phyloP scores from a whole-genome alignment of 2,113 vertebrate species.

The Bubo scandiacus region DNA sequence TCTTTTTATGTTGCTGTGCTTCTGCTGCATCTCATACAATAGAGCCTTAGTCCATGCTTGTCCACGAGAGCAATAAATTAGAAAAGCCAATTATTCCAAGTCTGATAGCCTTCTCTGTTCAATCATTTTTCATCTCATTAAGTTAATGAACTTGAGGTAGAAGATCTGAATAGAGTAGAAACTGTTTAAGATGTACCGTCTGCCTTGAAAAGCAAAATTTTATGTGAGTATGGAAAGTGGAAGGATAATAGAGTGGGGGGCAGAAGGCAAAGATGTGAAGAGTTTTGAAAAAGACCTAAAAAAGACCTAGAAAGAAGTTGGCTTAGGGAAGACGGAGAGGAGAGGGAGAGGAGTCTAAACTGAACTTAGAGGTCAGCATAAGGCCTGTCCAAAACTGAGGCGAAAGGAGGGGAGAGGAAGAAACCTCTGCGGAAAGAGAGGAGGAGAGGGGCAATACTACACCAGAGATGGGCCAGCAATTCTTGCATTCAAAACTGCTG shows the following conservation, averaged over 20 bases:
- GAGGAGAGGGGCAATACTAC: background rate
- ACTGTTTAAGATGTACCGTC: background rate
- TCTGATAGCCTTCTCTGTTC: background rate
- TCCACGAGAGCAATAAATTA: constrained; percentile 28
- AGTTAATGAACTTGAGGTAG: constrained; percentile 47
- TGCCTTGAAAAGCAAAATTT: background rate
- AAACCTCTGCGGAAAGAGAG: background rate
- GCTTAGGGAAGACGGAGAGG: background rate
- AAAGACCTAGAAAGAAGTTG: background rate
- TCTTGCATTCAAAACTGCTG: background rate
- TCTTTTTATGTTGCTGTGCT: constrained; percentile 36
- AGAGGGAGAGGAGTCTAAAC: background rate
- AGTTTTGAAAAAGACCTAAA: background rate
- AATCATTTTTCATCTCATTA: constrained; percentile 32
- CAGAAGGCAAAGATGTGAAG: background rate
- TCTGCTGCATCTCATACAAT: background rate
- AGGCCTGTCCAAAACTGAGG: background rate
- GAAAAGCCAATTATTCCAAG: constrained; percentile 55
- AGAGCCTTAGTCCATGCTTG: constrained; percentile 1
- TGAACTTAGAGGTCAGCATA: background rate
- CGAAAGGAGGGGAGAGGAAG: background rate
- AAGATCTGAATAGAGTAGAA: background rate
- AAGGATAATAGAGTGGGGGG: background rate
- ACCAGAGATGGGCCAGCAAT: background rate
- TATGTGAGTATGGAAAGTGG: background rate